Percentiles rank a stretch among this genome's conserved stretches.
These are phyloP conservation scores for Perca schrenkii DNA, from an alignment of 2,113 vertebrate genomes.

Conservation along the genomic window DNA sequence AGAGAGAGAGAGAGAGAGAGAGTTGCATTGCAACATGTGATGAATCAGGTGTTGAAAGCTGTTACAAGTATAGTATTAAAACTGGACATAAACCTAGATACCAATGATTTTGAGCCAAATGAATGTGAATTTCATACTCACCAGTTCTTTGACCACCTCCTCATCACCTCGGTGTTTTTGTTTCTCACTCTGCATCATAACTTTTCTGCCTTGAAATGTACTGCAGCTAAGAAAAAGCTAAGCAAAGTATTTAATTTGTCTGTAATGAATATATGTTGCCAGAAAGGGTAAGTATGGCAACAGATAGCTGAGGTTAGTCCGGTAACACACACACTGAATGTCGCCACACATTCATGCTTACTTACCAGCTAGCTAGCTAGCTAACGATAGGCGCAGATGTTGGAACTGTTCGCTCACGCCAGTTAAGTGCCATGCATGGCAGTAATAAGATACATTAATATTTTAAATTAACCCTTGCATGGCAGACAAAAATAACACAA, in stretches of 20 bases:
- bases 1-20: neutral
- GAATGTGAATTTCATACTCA: slow-evolving; percentile 64
- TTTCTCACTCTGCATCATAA: slow-evolving; percentile 82
- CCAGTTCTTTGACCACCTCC: slow-evolving; percentile 88
- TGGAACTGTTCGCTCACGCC: neutral
- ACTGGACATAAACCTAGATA: neutral
- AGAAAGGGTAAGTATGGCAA: neutral
- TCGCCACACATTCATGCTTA: slow-evolving; percentile 17
- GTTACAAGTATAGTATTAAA: neutral
- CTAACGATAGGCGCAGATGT: neutral
- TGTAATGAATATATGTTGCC: neutral
- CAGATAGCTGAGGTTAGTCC: neutral
- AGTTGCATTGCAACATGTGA: neutral
- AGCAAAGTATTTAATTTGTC: neutral
- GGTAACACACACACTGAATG: neutral
- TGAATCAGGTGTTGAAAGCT: neutral
- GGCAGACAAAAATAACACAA: neutral
- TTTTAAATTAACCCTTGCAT: neutral
- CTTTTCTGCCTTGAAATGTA: slow-evolving; percentile 44
- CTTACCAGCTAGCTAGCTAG: neutral
- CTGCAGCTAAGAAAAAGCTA: neutral
- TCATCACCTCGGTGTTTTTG: slow-evolving; percentile 72
- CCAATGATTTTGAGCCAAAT: neutral
- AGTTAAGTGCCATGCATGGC: neutral
- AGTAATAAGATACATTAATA: neutral